Base-by-base conservation (phyloP, 2,797 vertebrate species). In the Pseudomugil gertrudae region DNA sequence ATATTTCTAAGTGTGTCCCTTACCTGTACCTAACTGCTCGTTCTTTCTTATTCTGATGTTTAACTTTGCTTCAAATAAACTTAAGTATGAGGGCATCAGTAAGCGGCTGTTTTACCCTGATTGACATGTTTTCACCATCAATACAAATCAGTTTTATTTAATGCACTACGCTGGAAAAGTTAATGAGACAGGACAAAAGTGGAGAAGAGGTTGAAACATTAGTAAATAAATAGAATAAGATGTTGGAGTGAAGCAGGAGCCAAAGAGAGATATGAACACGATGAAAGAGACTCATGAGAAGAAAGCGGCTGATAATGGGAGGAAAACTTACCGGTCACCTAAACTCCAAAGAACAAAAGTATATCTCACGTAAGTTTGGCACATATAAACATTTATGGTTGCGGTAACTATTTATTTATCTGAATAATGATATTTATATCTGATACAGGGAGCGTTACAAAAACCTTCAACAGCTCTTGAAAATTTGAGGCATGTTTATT, bases 51-150 rank as follows among this genome's bases (percentile, higher is more conserved):
- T 58, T 55, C 29, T 29, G 32, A 1, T 70, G 50, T 63, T 60
- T 66, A 66, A 58, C 30, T 32, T 48, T 61, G 26, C 52, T 45
- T 56, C 54, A 51, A 57, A 73, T 48, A 36, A 26, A 66, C 43
- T 9, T 4, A 11, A 47, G 47, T 13, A 51, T 33, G 54, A 68
- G 40, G 62, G 35, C 48, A 47, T n/a, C 0, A 15, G 27, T 32
- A 38, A 11, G 54, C 10, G 24, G 23, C 45, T 70, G 63, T 74
- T 79, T 70, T 68, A 52, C 57, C 70, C 47, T 9, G 29, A 48
- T 65, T 63, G 26, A 26, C 6, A 10, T 24, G 32, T 77, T 23
- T 68, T 74, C 57, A 74, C 63, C 71, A 64, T 64, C 68, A 79
- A 66, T 66, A 81, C 52, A 27, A 56, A 69, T 59, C 51, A 4